Conservation (phyloP, 2,797 vertebrate species). For the Notolabrus celidotus region DNA sequence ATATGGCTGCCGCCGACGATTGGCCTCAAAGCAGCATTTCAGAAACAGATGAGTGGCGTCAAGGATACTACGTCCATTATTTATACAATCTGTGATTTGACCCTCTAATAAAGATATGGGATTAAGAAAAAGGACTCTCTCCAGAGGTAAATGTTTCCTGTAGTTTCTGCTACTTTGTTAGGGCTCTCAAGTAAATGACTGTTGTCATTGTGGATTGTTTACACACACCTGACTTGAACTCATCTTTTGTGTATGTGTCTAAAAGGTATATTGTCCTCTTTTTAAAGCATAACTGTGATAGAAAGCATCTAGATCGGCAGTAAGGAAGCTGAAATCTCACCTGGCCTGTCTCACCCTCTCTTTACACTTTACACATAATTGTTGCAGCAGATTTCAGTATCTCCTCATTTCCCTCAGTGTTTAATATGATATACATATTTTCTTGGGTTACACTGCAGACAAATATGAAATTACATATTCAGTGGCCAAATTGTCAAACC, state of each 20-base stretch:
- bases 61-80: no score
- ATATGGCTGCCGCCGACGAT: no score
- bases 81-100: no score
- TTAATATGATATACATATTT: constrained; percentile 65
- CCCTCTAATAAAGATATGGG: no score
- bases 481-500: constrained; percentile 71
- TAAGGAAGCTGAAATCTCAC: constrained; percentile 20
- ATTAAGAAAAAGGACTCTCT: no score
- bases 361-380: constrained; percentile 45
- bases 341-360: constrained; percentile 27
- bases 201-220: no score
- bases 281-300: constrained; percentile 47
- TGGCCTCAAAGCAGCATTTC: no score
- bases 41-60: no score
- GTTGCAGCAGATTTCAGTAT: constrained; percentile 57
- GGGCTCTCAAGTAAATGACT: no score
- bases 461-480: constrained; percentile 66
- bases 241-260: neutral
- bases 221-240: neutral
- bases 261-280: neutral
- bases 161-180: no score
- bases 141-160: no score
- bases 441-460: constrained; percentile 58
- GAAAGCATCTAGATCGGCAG: constrained; percentile 54
- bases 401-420: constrained; percentile 15